Base-by-base conservation (phyloP, 2,797 vertebrate genomes). In the Orientallactaga sibirica region DNA sequence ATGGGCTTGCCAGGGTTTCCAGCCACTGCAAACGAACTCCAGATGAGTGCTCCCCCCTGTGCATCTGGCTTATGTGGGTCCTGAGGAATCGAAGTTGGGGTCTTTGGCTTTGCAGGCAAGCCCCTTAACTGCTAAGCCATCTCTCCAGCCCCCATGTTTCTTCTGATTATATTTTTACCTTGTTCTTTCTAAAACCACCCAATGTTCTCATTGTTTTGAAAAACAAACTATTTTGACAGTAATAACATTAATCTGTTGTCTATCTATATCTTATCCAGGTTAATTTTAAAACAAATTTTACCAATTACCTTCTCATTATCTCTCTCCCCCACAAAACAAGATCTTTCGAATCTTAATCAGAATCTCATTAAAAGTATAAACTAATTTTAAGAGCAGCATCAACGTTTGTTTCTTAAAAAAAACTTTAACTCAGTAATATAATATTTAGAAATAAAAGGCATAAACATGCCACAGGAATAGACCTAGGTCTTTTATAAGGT, bases 291-390 rank as follows among this genome's bases (percentile, higher is more conserved):
- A 70, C 37, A 86, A 58, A 0, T 90, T 80, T 93, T 84, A 41
- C 73, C 48, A 83, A 5, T 70, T 83, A 48, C 8, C 15, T 73
- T 92, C n/a, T 92, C 43, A n/a, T 86, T 55, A 0, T 88, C 8
- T 81, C 29, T 71, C 37, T 88, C 7, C 20, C 22, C 27, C 0
- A 75, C 7, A 91, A 94, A 83, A 55, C 22, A 88, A 64, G 68
- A 86, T 78, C 20, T 58, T 62, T 89, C n/a, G 0, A 43, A 71
- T 41, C 66, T 11, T 75, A 7, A 79, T 91, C 58, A 82, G 58
- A 93, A 78, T 93, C 79, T 95, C 12, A 79, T 66, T 91, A 75
- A 80, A 93, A 20, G 9, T 64, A 20, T 43, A 79, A 70, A 52
- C 78, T 95, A 78, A 81, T 75, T 91, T 85, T 71, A 70, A 58